These are phyloP conservation scores for Sorex maritimensis DNA, from an alignment of 2,797 vertebrate species.

Conservation along the genomic window DNA sequence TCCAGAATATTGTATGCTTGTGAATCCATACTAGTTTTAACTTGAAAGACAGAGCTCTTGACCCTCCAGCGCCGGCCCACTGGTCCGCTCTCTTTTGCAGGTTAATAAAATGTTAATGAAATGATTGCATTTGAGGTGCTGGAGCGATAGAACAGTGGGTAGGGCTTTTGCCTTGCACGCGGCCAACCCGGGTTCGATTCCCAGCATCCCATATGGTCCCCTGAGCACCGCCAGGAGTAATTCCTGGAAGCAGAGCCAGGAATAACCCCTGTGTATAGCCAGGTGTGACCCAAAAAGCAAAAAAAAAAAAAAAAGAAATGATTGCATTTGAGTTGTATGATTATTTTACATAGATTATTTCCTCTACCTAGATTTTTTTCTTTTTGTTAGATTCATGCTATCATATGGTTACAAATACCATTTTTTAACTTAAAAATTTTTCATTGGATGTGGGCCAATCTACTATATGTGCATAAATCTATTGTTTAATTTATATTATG, in stretches of 20 bases:
- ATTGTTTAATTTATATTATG: neutral
- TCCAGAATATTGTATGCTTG: conserved; percentile 37
- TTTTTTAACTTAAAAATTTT: neutral
- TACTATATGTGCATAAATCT: conserved; percentile 2
- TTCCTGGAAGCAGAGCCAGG: too few species aligned
- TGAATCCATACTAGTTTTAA: neutral
- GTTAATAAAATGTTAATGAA: too few species aligned
- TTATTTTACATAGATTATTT: neutral
- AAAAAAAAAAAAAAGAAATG: neutral
- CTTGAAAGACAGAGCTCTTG: neutral
- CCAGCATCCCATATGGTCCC: too few species aligned
- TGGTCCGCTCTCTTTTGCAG: too few species aligned
- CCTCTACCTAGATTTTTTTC: neutral
- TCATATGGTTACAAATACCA: conserved; percentile 27
- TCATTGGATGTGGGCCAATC: neutral
- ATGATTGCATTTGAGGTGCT: too few species aligned
- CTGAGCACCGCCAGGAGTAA: too few species aligned
- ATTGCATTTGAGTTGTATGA: neutral
- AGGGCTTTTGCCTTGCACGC: too few species aligned
- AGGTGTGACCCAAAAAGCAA: too few species aligned
- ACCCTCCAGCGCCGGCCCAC: neutral
- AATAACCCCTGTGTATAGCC: too few species aligned
- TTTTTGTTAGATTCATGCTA: neutral
- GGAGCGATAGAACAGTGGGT: too few species aligned
- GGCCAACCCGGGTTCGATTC: too few species aligned